Base-by-base conservation (phyloP, 2,113 vertebrate genomes). In the Cyrtonyx montezumae region DNA sequence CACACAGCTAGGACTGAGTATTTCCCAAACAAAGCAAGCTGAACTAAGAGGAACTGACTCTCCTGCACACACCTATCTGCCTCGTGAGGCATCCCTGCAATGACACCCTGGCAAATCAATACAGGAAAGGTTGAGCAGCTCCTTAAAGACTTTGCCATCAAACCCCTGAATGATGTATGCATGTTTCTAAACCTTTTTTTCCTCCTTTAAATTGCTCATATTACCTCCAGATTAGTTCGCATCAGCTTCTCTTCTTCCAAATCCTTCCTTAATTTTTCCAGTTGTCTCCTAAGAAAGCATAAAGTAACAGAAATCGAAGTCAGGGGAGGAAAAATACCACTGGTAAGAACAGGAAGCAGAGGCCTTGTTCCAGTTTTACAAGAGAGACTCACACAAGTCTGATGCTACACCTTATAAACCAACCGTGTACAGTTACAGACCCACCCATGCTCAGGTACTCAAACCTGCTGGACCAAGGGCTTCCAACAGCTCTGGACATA, bases 141-240 rank as follows among this genome's bases (percentile, higher is more conserved):
- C 84, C 11, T 0, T 85, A 43, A 30, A 46, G 25, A 69, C n/a
- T 19, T 61, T 46, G 42, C 25, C 17, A 79, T 12, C 12, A 28
- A 61, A 69, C 14, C 40, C 46, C 30, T 70, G 42, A 92, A 59
- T 19, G 32, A n/a, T n/a, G 15, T 8, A 28, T 13, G 18, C 8
- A 15, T 21, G 36, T 9, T 79, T 45, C 14, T 34, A 6, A 59
- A 46, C 30, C n/a, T 20, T 14, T 13, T 4, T 26, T 12, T 20
- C 46, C 13, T n/a, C 7, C 4, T 19, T 13, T 66, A 8, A 23
- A 63, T 2, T 14, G 37, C 13, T 26, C 58, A 45, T 43, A 3
- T 97, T 98, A 99, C 99, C 99, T 99, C 99, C 87, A 99, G 97
- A 37, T 96, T 93, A 90, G 97, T 94, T 26, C 99, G 98, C 95